Evolutionary conservation across 2,888 invertebrate genomes (phyloP).

Genomic region (Watsonalla cultraria): DNA sequence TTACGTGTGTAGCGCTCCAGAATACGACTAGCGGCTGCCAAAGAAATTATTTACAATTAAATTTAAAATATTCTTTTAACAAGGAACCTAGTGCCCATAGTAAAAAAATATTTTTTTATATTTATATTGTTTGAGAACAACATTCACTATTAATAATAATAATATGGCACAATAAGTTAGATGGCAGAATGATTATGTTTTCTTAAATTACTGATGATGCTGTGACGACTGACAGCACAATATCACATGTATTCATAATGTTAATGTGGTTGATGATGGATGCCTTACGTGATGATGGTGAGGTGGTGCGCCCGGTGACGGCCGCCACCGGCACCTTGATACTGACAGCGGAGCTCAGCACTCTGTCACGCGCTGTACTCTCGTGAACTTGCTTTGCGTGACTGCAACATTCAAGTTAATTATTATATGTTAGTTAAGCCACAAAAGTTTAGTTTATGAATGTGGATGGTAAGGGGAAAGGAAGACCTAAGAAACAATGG

Average conservation of each 20-base stretch:
- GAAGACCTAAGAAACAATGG: no score
- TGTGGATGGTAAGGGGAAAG: no score
- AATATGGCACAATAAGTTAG: no score
- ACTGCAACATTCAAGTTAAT: conserved; percentile 32
- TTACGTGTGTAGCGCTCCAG: conserved; percentile 70
- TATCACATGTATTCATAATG: not conserved
- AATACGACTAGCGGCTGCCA: conserved; percentile 63
- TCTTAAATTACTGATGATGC: no score
- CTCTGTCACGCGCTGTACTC: conserved; percentile 76
- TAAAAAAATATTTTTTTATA: not conserved
- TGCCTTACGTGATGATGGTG: conserved; percentile 63
- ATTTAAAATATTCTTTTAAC: conserved; percentile 13
- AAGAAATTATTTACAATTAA: not conserved
- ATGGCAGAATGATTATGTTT: no score
- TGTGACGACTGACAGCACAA: no score
- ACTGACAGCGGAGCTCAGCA: conserved; percentile 51
- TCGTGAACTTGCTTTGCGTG: conserved; percentile 81
- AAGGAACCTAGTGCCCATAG: not conserved
- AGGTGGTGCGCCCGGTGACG: conserved; percentile 58
- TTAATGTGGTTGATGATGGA: not conserved
- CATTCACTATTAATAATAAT: not conserved
- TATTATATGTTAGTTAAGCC: not conserved
- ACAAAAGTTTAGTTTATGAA: no score
- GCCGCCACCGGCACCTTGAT: conserved; percentile 73
- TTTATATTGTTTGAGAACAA: not conserved